phyloP scores from a whole-genome alignment of 2,797 vertebrate species.

The Percopsis omiscomaycus region DNA sequence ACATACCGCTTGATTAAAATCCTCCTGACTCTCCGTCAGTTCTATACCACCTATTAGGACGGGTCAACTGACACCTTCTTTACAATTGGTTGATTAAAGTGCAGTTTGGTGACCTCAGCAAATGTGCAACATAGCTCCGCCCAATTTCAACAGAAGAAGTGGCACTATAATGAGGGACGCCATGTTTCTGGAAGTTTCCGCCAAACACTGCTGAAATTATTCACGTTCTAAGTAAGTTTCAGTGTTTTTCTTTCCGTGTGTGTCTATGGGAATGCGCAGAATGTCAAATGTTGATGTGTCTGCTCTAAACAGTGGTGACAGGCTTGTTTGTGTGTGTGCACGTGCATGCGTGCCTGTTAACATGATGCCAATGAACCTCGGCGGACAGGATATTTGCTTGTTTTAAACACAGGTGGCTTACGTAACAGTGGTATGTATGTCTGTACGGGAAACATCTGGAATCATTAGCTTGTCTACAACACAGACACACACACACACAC shows the following conservation, averaged over 20 bases:
- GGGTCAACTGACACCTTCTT: too few species aligned
- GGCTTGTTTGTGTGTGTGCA: background rate
- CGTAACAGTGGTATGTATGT: background rate
- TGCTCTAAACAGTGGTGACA: background rate
- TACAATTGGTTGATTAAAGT: too few species aligned
- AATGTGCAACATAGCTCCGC: too few species aligned
- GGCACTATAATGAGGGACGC: too few species aligned
- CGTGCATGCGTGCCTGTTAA: background rate
- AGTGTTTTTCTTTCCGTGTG: background rate
- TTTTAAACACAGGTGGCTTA: conserved; percentile 5
- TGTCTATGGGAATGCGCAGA: background rate
- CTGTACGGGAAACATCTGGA: background rate
- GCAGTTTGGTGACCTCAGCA: too few species aligned
- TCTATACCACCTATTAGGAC: too few species aligned
- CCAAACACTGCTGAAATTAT: too few species aligned
- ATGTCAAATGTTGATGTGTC: background rate
- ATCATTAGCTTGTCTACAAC: background rate
- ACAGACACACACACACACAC: background rate
- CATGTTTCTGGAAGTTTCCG: too few species aligned
- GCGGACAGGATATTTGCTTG: conserved; percentile 4
- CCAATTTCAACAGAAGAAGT: too few species aligned
- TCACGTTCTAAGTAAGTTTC: background rate
- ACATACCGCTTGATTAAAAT: too few species aligned
- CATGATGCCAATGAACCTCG: background rate
- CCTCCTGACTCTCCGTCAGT: too few species aligned